Percentiles rank a stretch among this genome's conserved stretches.
phyloP scores from a whole-genome alignment of 2,113 vertebrate genomes.

The Eulemur macaco region DNA sequence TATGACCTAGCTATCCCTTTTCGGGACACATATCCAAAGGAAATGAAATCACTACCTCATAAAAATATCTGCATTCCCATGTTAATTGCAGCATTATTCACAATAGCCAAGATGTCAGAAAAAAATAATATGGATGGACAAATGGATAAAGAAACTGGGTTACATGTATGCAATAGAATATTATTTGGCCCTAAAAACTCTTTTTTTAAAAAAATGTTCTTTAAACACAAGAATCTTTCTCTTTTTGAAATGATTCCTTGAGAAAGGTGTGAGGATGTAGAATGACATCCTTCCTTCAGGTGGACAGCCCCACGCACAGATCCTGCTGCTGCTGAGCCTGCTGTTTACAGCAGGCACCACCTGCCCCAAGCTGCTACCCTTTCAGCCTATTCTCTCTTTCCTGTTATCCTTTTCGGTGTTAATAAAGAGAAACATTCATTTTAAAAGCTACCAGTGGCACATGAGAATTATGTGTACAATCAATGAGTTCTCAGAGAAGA shows the following conservation, averaged over 20 bases:
- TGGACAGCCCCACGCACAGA: neutral
- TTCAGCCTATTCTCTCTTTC: neutral
- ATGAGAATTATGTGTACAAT: neutral
- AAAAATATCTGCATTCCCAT: neutral
- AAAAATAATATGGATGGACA: neutral
- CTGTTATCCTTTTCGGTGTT: neutral
- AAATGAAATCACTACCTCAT: neutral
- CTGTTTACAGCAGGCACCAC: too few species aligned
- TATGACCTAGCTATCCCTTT: neutral
- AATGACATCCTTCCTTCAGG: neutral
- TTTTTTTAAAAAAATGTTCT: too few species aligned
- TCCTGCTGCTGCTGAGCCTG: fast-evolving
- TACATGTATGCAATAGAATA: neutral
- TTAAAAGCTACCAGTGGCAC: neutral
- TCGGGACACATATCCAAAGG: neutral
- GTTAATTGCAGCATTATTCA: neutral
- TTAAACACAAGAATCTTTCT: neutral
- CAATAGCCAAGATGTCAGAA: neutral
- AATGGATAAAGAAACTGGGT: neutral
- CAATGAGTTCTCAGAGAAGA: neutral
- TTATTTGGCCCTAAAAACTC: neutral
- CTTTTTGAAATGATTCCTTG: neutral
- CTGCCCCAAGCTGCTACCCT: neutral
- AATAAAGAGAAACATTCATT: neutral
- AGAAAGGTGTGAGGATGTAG: neutral